Percentiles rank a stretch among this genome's conserved stretches.
phyloP scores from a whole-genome alignment of 1,140 invertebrate species.

The Proctacanthus coquilletti region DNA sequence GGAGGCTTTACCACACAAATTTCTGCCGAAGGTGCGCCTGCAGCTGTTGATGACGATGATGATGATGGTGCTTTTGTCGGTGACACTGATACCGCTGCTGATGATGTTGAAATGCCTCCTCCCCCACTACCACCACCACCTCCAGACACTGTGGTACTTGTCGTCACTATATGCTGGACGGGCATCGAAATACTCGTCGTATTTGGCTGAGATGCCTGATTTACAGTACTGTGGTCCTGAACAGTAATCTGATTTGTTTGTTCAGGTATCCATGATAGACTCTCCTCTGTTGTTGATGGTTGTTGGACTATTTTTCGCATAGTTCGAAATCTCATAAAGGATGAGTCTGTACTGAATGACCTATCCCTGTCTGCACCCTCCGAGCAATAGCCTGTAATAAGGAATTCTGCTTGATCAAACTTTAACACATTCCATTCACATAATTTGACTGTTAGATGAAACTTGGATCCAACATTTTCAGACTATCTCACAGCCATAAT shows the following conservation, averaged over 20 bases:
- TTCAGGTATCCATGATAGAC: constrained; percentile 6
- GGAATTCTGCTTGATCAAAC: too few species aligned
- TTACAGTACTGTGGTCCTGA: too few species aligned
- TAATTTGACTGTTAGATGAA: too few species aligned
- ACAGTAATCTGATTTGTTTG: background rate
- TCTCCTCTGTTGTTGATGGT: constrained; percentile 1
- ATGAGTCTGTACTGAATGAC: constrained; percentile 27
- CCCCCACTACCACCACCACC: background rate
- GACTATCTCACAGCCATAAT: too few species aligned
- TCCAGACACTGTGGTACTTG: too few species aligned
- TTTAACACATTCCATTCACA: too few species aligned
- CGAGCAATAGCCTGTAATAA: constrained; percentile 8
- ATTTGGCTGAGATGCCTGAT: too few species aligned
- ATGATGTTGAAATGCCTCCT: background rate
- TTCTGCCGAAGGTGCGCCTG: background rate
- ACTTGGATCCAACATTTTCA: too few species aligned
- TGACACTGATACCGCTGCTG: background rate
- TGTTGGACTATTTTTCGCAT: background rate
- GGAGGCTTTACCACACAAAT: background rate
- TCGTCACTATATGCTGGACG: too few species aligned
- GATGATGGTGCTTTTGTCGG: background rate
- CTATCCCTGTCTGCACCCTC: constrained; percentile 10
- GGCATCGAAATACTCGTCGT: too few species aligned
- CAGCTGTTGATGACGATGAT: background rate
- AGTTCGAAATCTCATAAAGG: background rate